Evolutionary conservation across 1,140 invertebrate species (phyloP), one percentile per base, ranked within the genome.

Genomic region (Drosophila setifemur): DNA sequence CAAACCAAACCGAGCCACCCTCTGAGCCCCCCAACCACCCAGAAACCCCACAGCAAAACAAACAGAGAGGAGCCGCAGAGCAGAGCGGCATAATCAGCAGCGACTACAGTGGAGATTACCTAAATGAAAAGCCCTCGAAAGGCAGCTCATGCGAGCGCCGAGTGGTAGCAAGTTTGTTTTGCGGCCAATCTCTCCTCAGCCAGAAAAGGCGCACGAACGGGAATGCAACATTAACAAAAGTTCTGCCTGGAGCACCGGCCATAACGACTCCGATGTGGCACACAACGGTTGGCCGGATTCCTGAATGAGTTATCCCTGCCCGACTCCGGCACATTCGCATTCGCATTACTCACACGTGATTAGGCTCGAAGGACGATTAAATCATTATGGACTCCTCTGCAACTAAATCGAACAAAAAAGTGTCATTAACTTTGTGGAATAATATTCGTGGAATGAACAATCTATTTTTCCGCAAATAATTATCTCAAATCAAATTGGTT

Each of bases 81-180:
- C 66, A 9, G 31, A 25, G 54, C 11, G 40, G 48, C 47, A 74
- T 85, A 83, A 79, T 85, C 83, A 85, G 79, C 73, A 82, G 72
- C 53, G 23, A 48, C 23, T 71, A 71, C 67, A 71, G 67, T 71
- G 67, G 54, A 58, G 67, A 71, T 71, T 71, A 71, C 44, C 53
- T 71, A 71, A 71, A 71, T 71, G 67, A 71, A 71, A 71, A 71
- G 44, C 67, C 31, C 67, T 71, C 40, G 21, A 47, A 57, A 44
- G 29, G 28, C 42, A 57, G 18, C 52, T 42, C 52, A 69, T 60
- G 54, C 44, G 43, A 40, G 67, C 28, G 58, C 25, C 23, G 28
- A 64, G 57, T 64, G 61, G 43, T 49, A 43, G 19, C 57, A 48
- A 66, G 61, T 66, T 66, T 66, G 43, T 66, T 26, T 37, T 49